Evolutionary conservation across 2,113 vertebrate species (phyloP).

Genomic region (Psephotus haematonotus): DNA sequence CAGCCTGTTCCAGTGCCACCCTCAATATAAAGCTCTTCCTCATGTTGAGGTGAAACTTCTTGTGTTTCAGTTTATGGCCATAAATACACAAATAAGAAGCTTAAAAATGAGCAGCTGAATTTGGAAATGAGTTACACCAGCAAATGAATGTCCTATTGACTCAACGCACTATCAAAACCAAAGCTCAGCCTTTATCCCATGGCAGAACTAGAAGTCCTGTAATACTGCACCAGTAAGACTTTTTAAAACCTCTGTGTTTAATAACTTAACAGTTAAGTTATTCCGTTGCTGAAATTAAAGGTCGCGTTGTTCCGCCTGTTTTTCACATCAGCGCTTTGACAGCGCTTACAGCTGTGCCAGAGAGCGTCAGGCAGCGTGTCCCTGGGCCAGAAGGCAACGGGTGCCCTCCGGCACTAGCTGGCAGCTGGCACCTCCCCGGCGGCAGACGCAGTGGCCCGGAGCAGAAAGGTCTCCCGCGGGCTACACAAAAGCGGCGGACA

Average conservation of each 20-base stretch:
- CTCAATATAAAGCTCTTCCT: not conserved
- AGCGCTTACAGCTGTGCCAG: rapidly evolving
- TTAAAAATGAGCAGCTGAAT: not conserved
- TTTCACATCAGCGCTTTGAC: rapidly evolving
- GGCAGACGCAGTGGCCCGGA: not conserved
- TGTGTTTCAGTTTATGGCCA: not conserved
- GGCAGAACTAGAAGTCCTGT: rapidly evolving
- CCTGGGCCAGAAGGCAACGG: not conserved
- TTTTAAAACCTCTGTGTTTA: not conserved
- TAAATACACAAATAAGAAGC: not conserved
- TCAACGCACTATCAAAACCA: rapidly evolving
- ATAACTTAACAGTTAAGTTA: rapidly evolving
- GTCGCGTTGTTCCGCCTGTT: rapidly evolving
- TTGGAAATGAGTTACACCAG: rapidly evolving
- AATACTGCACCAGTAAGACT: rapidly evolving
- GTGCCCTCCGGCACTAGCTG: not conserved
- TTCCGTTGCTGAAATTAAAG: rapidly evolving
- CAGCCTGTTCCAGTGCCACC: not conserved
- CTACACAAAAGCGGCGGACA: not conserved
- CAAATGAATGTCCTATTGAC: rapidly evolving
- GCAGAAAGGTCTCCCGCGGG: not conserved
- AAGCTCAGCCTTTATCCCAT: not conserved
- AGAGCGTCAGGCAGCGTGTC: not conserved
- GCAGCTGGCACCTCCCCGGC: not conserved
- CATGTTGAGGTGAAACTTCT: not conserved